A percentile compares a stretch with the other conserved stretches of the same genome.
Evolutionary conservation across 37 sponge, comb jelly and placozoan genomes (phyloP).

Genomic region (Cladorhizidae sp.): DNA sequence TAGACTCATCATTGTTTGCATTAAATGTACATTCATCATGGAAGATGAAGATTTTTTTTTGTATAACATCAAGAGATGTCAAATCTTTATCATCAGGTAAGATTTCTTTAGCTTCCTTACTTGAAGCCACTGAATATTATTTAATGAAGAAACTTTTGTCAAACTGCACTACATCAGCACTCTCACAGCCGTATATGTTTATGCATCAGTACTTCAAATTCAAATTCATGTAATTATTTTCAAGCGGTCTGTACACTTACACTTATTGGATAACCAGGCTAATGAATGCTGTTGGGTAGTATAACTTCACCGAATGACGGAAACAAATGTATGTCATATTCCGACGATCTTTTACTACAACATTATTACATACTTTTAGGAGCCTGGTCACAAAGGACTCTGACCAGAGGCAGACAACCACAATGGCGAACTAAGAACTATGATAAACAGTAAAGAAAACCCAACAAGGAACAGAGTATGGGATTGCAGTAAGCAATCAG

Average conservation of each 20-base stretch:
- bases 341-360: not conserved
- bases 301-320: conserved; percentile 5
- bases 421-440: too few species aligned
- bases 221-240: conserved; percentile 3
- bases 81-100: not conserved
- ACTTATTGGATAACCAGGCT: conserved; percentile 2
- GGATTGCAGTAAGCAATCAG: too few species aligned
- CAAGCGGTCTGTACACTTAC: conserved; percentile 9
- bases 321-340: conserved; percentile 7
- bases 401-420: too few species aligned
- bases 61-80: not conserved
- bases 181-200: conserved; percentile 16
- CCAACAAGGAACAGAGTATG: too few species aligned
- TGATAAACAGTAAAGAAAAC: too few species aligned
- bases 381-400: too few species aligned
- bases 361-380: conserved; percentile 5
- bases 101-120: not conserved
- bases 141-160: not conserved
- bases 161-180: conserved; percentile 18
- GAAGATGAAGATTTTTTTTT: conserved; percentile 25
- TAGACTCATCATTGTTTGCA: conserved; percentile 7
- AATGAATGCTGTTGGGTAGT: conserved; percentile 9
- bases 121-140: conserved; percentile 5
- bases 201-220: conserved; percentile 6
- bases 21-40: conserved; percentile 39